Evolutionary conservation across 1,140 invertebrate species (phyloP).

Genomic region (Formica exsecta): DNA sequence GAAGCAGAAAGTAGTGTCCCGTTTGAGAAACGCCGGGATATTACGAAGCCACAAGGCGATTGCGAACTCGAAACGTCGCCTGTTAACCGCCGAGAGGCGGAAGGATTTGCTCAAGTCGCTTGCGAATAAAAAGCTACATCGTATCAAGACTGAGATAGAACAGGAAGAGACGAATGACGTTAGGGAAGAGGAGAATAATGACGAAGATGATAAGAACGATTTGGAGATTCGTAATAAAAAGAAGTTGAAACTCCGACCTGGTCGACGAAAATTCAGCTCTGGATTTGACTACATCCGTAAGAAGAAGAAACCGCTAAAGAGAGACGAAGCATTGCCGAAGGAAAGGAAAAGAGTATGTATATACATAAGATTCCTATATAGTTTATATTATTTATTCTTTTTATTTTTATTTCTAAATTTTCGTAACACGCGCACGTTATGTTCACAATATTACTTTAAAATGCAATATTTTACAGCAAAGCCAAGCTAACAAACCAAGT

Average conservation of each 20-base stretch:
- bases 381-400: slow-evolving; percentile 27
- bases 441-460: not conserved
- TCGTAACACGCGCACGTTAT: not conserved
- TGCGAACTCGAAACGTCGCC: slow-evolving; percentile 85
- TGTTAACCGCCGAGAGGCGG: slow-evolving; percentile 87
- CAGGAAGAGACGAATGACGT: slow-evolving; percentile 77
- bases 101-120: slow-evolving; percentile 88
- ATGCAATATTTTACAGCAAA: slow-evolving; percentile 73
- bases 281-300: slow-evolving; percentile 96
- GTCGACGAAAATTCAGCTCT: slow-evolving; percentile 89
- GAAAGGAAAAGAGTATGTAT: slow-evolving; percentile 84
- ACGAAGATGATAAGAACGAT: slow-evolving; percentile 76
- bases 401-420: slow-evolving; percentile 32
- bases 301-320: slow-evolving; percentile 90
- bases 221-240: slow-evolving; percentile 85
- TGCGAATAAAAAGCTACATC: slow-evolving; percentile 83
- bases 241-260: slow-evolving; percentile 87
- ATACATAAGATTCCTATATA: not conserved
- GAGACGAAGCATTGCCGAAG: slow-evolving; percentile 82
- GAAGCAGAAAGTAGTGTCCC: slow-evolving; percentile 87
- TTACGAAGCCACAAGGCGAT: slow-evolving; percentile 88
- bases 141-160: slow-evolving; percentile 82
- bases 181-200: slow-evolving; percentile 82
- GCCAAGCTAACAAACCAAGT: slow-evolving; percentile 86
- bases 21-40: slow-evolving; percentile 87